Base-by-base conservation (phyloP, 1,140 invertebrate species). In the Whitmania pigra region DNA sequence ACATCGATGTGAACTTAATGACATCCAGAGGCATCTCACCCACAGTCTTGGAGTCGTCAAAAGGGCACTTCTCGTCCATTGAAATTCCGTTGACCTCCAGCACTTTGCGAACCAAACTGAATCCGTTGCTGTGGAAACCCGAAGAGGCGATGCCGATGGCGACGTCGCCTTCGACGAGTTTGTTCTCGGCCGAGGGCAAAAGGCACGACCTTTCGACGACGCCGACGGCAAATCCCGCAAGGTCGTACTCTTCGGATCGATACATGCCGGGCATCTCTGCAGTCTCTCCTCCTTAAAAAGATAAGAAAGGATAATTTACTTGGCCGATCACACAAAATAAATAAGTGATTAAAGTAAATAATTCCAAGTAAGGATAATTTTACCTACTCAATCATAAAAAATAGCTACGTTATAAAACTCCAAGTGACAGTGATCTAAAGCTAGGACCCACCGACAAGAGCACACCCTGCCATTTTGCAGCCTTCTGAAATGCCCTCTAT, bases 231-330 rank as follows among this genome's bases (percentile, higher is more conserved):
- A 97, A 98, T 17, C 95, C 95, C 20, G 94, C 94, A 29, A 98
- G 82, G 82, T 98, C 94, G 80, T 95, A 97, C 54, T 92, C 89
- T n/a, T 88, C 88, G 5, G 85, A 80, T 4, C 83, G 81, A 81
- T 97, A 98, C 85, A 98, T 89, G 49, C 92, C 90, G 0, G 95
- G 93, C 90, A 98, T 93, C 81, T 97, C 94, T 0, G 94, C 92
- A 17, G 93, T 94, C 85, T 98, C 94, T 3, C 93, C 92, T 71
- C 91, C 94, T 89, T 81, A 11, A 80, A 74, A 72, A 29, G 18
- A 27, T 54, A 9, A 67, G 20, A 40, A 6, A 72, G 13, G 13
- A 31, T 67, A 20, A 25, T 57, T n/a, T 72, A 67, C 29, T 68
- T 3, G 9, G 67, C 5, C 9, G 22, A 31, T n/a, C 49, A 29